A percentile compares a stretch with the other conserved stretches of the same genome.
phyloP scores from a whole-genome alignment of 2,113 vertebrate genomes.

The Puma concolor region DNA sequence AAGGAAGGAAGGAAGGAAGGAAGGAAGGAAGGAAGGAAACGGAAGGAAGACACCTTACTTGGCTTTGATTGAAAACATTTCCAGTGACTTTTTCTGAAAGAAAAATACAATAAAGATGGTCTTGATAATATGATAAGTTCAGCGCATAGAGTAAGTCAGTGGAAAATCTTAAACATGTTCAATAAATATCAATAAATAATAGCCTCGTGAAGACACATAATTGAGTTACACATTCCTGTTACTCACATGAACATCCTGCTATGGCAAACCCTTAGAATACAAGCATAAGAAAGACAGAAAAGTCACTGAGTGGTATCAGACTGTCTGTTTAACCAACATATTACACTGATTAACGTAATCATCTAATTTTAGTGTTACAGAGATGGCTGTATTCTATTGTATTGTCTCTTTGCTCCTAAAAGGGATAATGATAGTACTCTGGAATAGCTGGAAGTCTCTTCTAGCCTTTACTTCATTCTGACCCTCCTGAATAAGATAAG shows the following conservation, averaged over 20 bases:
- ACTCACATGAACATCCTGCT: background rate
- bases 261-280: background rate
- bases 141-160: background rate
- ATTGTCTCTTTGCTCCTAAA: background rate
- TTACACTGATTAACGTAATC: background rate
- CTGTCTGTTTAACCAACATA: no score
- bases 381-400: background rate
- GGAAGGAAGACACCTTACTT: background rate
- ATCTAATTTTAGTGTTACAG: background rate
- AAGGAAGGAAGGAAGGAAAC: background rate
- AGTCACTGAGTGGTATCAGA: rapidly evolving
- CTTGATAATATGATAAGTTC: background rate
- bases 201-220: background rate
- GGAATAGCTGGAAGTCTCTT: background rate
- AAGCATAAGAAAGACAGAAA: background rate
- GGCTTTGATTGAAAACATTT: background rate
- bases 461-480: background rate
- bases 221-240: background rate
- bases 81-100: background rate
- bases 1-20: background rate
- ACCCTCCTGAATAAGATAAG: background rate
- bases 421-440: background rate
- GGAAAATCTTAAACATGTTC: background rate
- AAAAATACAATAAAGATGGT: background rate
- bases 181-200: background rate